These are phyloP conservation scores for Lasioglossum villosulum DNA, from an alignment of 2,888 invertebrate species.

Conservation along the genomic window DNA sequence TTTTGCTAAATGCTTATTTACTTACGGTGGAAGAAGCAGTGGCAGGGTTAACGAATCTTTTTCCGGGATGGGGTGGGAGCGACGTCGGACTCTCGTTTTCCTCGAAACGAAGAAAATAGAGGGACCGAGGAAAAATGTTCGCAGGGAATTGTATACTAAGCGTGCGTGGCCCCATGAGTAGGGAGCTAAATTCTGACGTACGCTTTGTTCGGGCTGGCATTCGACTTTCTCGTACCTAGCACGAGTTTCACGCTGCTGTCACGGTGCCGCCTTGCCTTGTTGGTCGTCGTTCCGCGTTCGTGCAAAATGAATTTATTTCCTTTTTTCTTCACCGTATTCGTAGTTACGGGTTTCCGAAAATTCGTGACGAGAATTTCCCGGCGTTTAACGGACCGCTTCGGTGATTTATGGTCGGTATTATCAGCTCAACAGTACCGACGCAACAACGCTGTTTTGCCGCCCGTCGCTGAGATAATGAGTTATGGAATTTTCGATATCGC, in stretches of 20 bases:
- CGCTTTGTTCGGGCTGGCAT: conserved; percentile 59
- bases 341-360: background rate
- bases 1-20: background rate
- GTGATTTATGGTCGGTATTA: conserved; percentile 28
- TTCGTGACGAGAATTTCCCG: background rate
- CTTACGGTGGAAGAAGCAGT: background rate
- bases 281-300: conserved; percentile 43
- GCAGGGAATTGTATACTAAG: conserved; percentile 21
- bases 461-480: conserved; percentile 15
- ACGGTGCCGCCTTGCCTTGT: conserved; percentile 55
- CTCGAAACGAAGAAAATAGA: background rate
- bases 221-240: conserved; percentile 67
- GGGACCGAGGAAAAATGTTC: background rate
- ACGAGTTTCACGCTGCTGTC: conserved; percentile 62
- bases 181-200: conserved; percentile 60
- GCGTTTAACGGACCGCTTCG: background rate
- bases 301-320: conserved; percentile 22
- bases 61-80: background rate
- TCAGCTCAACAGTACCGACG: background rate
- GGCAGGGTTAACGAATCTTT: background rate
- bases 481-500: conserved; percentile 28
- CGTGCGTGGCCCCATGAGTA: conserved; percentile 21
- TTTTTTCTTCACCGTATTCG: background rate
- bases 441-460: conserved; percentile 14
- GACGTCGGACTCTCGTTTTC: conserved; percentile 12